Conservation (phyloP, 2,113 vertebrate genomes). For the Misgurnus mizolepis region DNA sequence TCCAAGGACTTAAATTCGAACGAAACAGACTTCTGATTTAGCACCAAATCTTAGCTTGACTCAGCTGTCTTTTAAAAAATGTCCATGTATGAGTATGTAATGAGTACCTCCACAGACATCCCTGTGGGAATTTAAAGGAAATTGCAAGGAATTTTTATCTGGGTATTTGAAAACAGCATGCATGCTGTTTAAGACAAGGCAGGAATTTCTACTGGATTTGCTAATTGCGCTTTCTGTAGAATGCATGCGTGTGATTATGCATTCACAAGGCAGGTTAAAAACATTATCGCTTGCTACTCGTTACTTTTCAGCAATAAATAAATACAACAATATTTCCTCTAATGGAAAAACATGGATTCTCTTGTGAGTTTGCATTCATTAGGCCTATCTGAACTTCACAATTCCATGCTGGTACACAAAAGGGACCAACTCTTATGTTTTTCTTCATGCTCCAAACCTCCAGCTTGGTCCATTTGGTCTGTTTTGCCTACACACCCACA, state of each 20-base stretch:
- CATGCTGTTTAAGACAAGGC: conserved; percentile 49
- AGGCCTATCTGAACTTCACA: background rate
- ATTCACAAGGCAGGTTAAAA: background rate
- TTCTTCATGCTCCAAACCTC: conserved; percentile 30
- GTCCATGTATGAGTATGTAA: conserved; percentile 44
- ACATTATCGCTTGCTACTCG: background rate
- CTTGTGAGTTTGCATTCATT: conserved; percentile 12
- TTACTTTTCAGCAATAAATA: background rate
- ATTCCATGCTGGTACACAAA: conserved; percentile 22
- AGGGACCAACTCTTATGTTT: conserved; percentile 35
- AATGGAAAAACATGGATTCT: conserved; percentile 1
- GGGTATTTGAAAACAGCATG: conserved; percentile 55
- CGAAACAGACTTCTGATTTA: conserved; percentile 29
- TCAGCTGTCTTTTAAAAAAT: conserved; percentile 38
- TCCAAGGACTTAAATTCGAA: conserved; percentile 24
- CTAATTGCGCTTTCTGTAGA: conserved; percentile 18
- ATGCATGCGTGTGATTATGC: background rate
- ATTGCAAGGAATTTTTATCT: conserved; percentile 57
- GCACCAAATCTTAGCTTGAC: conserved; percentile 32
- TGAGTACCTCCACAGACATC: conserved; percentile 53
- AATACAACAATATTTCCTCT: background rate
- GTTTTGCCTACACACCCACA: conserved; percentile 57
- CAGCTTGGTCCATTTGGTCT: conserved; percentile 53
- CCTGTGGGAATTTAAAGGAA: conserved; percentile 60
- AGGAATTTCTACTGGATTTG: conserved; percentile 41